Evolutionary conservation across 2,797 vertebrate genomes (phyloP), one percentile per base, ranked within the genome.

Genomic region (Sebastes diaconus): DNA sequence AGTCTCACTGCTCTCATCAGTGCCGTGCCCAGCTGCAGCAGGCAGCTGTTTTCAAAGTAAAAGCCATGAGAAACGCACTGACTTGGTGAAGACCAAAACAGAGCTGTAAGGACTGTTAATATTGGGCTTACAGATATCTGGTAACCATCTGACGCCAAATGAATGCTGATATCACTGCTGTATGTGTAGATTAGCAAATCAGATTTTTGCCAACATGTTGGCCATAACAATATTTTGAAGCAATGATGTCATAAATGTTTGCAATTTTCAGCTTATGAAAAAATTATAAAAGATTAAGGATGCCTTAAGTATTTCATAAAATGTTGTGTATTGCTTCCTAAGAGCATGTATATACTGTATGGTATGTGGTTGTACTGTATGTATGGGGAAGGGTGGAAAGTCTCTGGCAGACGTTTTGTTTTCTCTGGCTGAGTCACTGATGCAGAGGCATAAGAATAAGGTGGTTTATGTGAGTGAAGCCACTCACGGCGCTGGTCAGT

Each of bases 401-500:
- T 39, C 57, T 52, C 64, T 32, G 24, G 46, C 50, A 64, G 42
- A 36, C 20, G 46, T 73, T 74, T 55, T 73, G 39, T 76, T 55
- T 86, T 82, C 64, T 74, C 60, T 54, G 52, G 66, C 75, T 84
- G 80, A 84, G 39, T 85, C 77, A 80, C 77, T 73, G 65, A 78
- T 85, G 83, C 84, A 84, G 68, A 87, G 78, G 74, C 68, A 74
- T 54, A 50, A 54, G 60, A 76, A 30, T 30, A 27, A 72, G 29
- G 55, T 59, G 30, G 50, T 71, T 79, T 64, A 30, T 60, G 25
- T 65, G 68, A 80, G 79, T 34, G 68, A 85, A 83, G 67, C 75
- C 68, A 13, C 54, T 91, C 46, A n/a, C 52, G 12, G 52, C 71
- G 71, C 78, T 82, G 81, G 81, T 84, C 87, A 79, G 76, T 86